Base-by-base conservation (phyloP, 2,113 vertebrate genomes). In the Menura novaehollandiae region DNA sequence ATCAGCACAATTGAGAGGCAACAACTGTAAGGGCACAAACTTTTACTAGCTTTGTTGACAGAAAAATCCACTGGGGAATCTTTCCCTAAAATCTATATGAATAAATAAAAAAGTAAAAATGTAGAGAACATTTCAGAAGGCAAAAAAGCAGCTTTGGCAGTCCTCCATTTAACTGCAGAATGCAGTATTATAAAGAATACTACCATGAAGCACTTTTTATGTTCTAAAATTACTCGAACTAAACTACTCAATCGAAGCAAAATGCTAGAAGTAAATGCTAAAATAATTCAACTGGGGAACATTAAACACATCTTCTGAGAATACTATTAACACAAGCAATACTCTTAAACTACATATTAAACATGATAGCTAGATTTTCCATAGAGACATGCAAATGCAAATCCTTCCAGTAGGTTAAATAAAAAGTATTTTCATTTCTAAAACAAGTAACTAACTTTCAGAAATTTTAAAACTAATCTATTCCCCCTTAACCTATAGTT, bases 261-360 rank as follows among this genome's bases (percentile, higher is more conserved):
- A 91, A 83, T 49, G 66, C 62, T 75, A 78, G 43, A 94, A 93
- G 44, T 74, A 89, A 93, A 81, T 35, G 62, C 33, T 85, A 69
- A 56, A 85, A 85, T 88, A 96, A 93, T 82, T 93, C 87, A 88
- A 28, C 55, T 47, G 75, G 68, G 83, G 47, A 88, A 73, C 75
- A 86, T 60, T 85, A 96, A 83, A 85, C 41, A 90, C 30, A 77
- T 92, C 94, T 85, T 85, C 28, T 35, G 88, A 95, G 85, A 96
- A 80, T 88, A 93, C 46, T 79, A 35, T 24, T 73, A 88, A 88
- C 26, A 83, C 63, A 79, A 93, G 59, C 66, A 76, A 68, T 53
- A 44, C 26, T 76, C 67, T 82, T 66, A 66, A 94, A 92, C 35
- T 85, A 76, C 30, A 4, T 51, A 73, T 84, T 73, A 96, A 71